Percentiles rank a stretch among this genome's conserved stretches.
phyloP scores from a whole-genome alignment of 2,888 invertebrate genomes.

The Callyntrura guangdongensis region DNA sequence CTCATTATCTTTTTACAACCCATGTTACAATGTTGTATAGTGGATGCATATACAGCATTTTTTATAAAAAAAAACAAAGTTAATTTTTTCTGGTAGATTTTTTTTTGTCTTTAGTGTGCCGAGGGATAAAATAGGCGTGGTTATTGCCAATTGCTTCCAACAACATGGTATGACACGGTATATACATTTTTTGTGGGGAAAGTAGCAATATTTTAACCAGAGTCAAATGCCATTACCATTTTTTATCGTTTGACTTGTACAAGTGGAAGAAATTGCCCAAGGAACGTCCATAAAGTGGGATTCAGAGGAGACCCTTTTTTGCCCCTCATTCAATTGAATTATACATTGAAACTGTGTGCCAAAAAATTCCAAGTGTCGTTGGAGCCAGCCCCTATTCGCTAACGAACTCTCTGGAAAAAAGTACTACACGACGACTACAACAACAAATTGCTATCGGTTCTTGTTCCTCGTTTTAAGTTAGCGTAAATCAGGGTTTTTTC shows the following conservation, averaged over 20 bases:
- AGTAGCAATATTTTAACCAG: slow-evolving; percentile 39
- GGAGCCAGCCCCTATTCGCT: slow-evolving; percentile 28
- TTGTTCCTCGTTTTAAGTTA: background rate
- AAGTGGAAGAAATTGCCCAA: slow-evolving; percentile 18
- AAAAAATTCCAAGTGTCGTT: slow-evolving; percentile 25
- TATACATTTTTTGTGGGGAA: slow-evolving; percentile 22
- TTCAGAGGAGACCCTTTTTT: background rate
- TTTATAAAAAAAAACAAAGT: background rate
- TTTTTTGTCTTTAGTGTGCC: slow-evolving; percentile 5
- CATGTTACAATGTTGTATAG: background rate
- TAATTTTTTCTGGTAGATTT: background rate
- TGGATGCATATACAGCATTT: slow-evolving; percentile 6
- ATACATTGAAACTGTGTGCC: slow-evolving; percentile 35
- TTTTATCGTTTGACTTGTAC: slow-evolving; percentile 36
- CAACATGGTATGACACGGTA: background rate
- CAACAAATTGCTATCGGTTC: slow-evolving; percentile 23
- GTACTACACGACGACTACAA: background rate
- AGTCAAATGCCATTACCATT: slow-evolving; percentile 60
- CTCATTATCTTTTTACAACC: slow-evolving; percentile 42
- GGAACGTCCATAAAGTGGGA: slow-evolving; percentile 19
- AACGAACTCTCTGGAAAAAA: slow-evolving; percentile 29
- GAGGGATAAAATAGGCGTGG: slow-evolving; percentile 59
- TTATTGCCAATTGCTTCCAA: slow-evolving; percentile 58
- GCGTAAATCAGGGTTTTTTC: slow-evolving; percentile 17
- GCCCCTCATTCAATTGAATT: background rate